These are phyloP conservation scores for Zhengitettix transpicula DNA, from an alignment of 2,888 invertebrate genomes.

Conservation along the genomic window DNA sequence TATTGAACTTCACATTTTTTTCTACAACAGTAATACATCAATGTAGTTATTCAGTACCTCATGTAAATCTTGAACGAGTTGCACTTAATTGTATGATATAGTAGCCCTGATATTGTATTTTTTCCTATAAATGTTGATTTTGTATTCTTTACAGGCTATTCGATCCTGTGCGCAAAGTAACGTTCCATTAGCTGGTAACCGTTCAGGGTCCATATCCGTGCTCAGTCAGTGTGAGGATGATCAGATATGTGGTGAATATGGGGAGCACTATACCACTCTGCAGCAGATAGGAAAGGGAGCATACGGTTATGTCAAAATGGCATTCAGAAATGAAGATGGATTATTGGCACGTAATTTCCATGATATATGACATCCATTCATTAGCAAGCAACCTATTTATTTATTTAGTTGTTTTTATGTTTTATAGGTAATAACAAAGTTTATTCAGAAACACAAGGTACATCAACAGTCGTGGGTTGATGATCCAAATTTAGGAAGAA, in stretches of 20 bases:
- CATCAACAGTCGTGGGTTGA: conserved; percentile 45
- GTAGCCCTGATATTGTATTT: too few species aligned
- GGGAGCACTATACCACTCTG: conserved; percentile 38
- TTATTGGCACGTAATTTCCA: conserved; percentile 23
- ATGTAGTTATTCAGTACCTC: too few species aligned
- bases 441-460: conserved; percentile 50
- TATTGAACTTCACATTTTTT: too few species aligned
- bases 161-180: conserved; percentile 9
- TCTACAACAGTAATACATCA: too few species aligned
- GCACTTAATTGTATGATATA: too few species aligned
- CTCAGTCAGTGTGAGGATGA: conserved; percentile 38
- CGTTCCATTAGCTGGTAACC: conserved; percentile 7
- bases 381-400: not conserved
- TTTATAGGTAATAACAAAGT: conserved; percentile 46
- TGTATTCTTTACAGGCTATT: conserved; percentile 6
- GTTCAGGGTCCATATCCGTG: conserved; percentile 38
- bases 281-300: conserved; percentile 56
- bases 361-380: not conserved
- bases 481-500: conserved; percentile 30
- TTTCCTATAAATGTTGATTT: too few species aligned
- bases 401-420: not conserved
- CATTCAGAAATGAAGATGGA: conserved; percentile 40
- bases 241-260: conserved; percentile 37
- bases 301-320: conserved; percentile 55
- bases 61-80: too few species aligned